Evolutionary conservation across 2,888 invertebrate species (phyloP).

Genomic region (Nomada lathburiana): DNA sequence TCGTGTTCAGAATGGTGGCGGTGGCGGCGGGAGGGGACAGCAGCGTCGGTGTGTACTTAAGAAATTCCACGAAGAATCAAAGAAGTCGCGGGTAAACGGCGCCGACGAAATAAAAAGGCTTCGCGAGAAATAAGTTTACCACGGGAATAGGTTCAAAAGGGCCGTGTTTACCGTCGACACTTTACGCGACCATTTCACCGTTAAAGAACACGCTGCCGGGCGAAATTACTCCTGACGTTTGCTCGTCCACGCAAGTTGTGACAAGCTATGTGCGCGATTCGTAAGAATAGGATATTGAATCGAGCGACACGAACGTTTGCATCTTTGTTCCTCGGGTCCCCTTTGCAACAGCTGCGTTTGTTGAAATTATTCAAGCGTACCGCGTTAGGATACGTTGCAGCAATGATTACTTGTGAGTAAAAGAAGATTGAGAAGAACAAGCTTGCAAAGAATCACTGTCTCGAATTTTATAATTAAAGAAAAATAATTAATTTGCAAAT

Average conservation of each 20-base stretch:
- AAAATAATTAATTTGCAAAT: no score
- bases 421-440: no score
- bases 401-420: no score
- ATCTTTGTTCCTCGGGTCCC: no score
- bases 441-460: no score
- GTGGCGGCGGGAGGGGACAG: no score
- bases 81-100: constrained; percentile 24
- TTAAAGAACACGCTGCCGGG: constrained; percentile 7
- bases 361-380: not conserved
- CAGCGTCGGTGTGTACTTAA: constrained; percentile 3
- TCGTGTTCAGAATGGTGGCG: not conserved
- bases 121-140: constrained; percentile 33
- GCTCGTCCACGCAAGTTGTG: not conserved
- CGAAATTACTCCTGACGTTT: constrained; percentile 16
- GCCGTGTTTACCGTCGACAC: constrained; percentile 10
- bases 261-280: not conserved
- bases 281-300: not conserved
- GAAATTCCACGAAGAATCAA: constrained; percentile 43
- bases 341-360: not conserved
- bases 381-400: no score
- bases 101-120: not conserved
- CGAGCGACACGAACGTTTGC: no score
- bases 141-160: constrained; percentile 19
- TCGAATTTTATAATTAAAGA: no score
- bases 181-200: constrained; percentile 9